Conservation (phyloP, 92 coral and sea anemone species). For the Umimayanthus chanpuru region DNA sequence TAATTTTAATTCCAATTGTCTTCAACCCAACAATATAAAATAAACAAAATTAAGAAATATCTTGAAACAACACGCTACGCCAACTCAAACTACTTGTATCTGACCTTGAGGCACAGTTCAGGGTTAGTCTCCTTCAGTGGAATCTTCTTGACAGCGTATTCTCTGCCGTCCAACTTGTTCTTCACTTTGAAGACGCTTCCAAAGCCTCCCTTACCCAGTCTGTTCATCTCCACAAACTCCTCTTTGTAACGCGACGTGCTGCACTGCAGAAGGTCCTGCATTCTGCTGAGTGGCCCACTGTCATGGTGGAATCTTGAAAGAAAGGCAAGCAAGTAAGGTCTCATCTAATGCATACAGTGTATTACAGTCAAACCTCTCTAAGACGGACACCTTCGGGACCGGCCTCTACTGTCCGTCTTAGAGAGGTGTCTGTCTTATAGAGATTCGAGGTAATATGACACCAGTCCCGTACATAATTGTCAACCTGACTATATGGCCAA, state of each 20-base stretch:
- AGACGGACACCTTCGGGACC: no score
- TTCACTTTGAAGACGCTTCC: slow-evolving; percentile 98
- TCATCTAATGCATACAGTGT: no score
- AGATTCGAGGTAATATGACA: no score
- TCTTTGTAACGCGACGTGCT: slow-evolving; percentile 88
- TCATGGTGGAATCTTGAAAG: slow-evolving; percentile 35
- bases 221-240: slow-evolving; percentile 83
- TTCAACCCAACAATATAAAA: no score
- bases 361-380: no score
- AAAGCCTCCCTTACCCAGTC: slow-evolving; percentile 97
- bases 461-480: no score
- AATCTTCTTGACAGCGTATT: slow-evolving; percentile 95
- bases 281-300: slow-evolving; percentile 40
- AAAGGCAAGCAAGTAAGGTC: neutral
- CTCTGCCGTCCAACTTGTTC: slow-evolving; percentile 89
- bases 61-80: no score
- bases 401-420: no score
- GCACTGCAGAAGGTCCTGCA: slow-evolving; percentile 72
- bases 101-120: slow-evolving; percentile 90
- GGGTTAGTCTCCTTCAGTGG: slow-evolving; percentile 91
- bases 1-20: no score
- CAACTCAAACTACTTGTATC: neutral
- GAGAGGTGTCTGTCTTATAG: no score
- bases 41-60: no score
- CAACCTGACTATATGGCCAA: no score